Percentiles rank a stretch among this genome's conserved stretches.
phyloP scores from a whole-genome alignment of 1,140 invertebrate species.

The Muscidifurax raptorellus region DNA sequence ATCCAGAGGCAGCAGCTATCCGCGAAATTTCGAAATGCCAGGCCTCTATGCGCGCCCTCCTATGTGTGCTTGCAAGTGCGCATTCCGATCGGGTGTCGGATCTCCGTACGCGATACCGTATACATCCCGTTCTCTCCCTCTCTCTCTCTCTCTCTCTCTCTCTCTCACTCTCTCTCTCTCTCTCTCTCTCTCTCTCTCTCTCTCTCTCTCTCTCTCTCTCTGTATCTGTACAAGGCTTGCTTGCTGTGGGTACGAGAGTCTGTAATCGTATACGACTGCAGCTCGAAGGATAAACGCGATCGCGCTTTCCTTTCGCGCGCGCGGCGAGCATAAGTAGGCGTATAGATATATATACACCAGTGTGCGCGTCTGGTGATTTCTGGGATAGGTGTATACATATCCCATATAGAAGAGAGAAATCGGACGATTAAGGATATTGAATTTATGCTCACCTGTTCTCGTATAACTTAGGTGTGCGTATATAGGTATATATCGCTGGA shows the following conservation, averaged over 20 bases:
- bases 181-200: too few species aligned
- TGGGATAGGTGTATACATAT: neutral
- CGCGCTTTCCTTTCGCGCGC: neutral
- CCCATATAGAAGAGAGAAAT: neutral
- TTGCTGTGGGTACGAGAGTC: neutral
- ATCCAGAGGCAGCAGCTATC: neutral
- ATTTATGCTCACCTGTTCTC: neutral
- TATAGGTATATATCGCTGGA: too few species aligned
- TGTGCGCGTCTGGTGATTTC: too few species aligned
- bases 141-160: too few species aligned
- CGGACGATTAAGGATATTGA: neutral
- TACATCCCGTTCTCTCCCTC: neutral
- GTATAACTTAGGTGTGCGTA: neutral
- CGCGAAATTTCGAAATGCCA: constrained; percentile 24
- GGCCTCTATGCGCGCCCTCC: neutral
- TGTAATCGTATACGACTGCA: constrained; percentile 12
- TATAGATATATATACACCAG: too few species aligned
- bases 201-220: neutral
- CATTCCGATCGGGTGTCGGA: constrained; percentile 38
- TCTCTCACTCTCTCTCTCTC: neutral
- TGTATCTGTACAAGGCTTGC: neutral
- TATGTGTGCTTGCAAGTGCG: neutral
- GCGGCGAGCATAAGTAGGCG: neutral
- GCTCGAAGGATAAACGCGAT: neutral
- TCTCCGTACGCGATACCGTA: constrained; percentile 1